Evolutionary conservation across 2,113 vertebrate species (phyloP).

Genomic region (Epinephelus cyanopodus): DNA sequence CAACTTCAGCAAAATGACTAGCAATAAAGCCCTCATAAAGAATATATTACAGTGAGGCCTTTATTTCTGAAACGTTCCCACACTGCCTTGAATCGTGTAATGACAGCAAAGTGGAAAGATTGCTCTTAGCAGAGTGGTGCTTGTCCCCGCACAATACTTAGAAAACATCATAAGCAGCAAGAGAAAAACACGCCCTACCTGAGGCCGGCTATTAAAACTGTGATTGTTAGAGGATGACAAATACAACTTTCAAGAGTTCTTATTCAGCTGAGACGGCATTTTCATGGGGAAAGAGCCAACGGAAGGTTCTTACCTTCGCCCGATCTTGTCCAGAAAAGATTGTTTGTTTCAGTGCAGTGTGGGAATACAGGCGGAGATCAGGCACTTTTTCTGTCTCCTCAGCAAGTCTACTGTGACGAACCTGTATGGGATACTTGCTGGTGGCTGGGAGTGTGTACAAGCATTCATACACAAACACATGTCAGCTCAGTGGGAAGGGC

Average conservation of each 20-base stretch:
- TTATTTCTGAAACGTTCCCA: slow-evolving; percentile 16
- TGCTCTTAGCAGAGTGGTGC: slow-evolving; percentile 10
- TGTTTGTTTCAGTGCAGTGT: slow-evolving; percentile 19
- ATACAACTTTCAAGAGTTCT: slow-evolving; percentile 8
- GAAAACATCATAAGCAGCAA: slow-evolving; percentile 16
- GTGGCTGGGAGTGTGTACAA: slow-evolving; percentile 7
- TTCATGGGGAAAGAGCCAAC: slow-evolving; percentile 16
- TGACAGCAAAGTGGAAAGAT: slow-evolving; percentile 22
- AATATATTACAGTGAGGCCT: slow-evolving; percentile 9
- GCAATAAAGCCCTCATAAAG: slow-evolving; percentile 40
- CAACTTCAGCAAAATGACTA: slow-evolving; percentile 10
- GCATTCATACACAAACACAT: slow-evolving; percentile 28
- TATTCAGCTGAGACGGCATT: slow-evolving; percentile 12
- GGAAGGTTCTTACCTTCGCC: slow-evolving; percentile 34
- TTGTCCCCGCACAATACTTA: slow-evolving; percentile 5
- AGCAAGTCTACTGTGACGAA: slow-evolving; percentile 50
- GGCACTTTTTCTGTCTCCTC: slow-evolving; percentile 45
- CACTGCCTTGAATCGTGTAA: not conserved
- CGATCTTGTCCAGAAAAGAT: slow-evolving; percentile 4
- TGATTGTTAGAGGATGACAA: slow-evolving; percentile 10
- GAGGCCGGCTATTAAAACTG: slow-evolving; percentile 8
- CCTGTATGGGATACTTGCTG: slow-evolving; percentile 47
- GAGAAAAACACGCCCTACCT: slow-evolving; percentile 30
- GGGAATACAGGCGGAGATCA: slow-evolving; percentile 45
- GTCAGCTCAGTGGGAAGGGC: slow-evolving; percentile 40